Evolutionary conservation across 1,140 invertebrate species (phyloP), one percentile per base, ranked within the genome.

Genomic region (Aleiodes sp.): DNA sequence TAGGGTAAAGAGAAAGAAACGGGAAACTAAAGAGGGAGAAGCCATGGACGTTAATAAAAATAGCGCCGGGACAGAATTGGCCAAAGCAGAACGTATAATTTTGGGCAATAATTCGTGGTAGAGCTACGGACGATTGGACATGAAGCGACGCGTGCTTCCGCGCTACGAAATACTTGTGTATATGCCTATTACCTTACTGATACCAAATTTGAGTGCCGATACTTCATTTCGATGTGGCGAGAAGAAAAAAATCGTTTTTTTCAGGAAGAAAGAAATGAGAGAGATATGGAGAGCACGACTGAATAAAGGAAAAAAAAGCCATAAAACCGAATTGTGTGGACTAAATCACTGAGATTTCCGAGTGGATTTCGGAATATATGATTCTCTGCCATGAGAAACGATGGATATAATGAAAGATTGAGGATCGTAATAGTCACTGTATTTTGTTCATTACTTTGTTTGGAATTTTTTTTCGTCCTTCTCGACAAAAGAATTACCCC

Each of bases 131-230:
- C 78, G 74, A 81, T 80, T 81, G 76, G 69, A 75, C 70, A 60
- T 12, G 68, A 80, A 78, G 72, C 71, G 75, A 78, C 70, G 75
- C 76, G 72, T 75, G 69, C 75, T 76, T 79, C 76, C 78, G 76
- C 71, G 74, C 60, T 37, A 69, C 43, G 24, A 61, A 52, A 35
- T 26, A 33, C 28, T 14, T 12, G 28, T 14, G 6, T 31, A 14
- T 31, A 10, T n/a, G 9, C n/a, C 6, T 43, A 6, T 14, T 52
- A 24, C 21, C 21, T 52, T 52, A 0, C 21, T n/a, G n/a, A 3
- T 56, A 59, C 29, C 8, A 16, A 52, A 33, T 39, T 31, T n/a
- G 2, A 31, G 56, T 29, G 12, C 19, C 21, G 26, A 12, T 41
- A 6, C 4, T 43, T 12, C n/a, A 41, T n/a, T 43, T 43, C 4